Conservation (phyloP, 2,888 invertebrate genomes). For the Tiliacea citrago region DNA sequence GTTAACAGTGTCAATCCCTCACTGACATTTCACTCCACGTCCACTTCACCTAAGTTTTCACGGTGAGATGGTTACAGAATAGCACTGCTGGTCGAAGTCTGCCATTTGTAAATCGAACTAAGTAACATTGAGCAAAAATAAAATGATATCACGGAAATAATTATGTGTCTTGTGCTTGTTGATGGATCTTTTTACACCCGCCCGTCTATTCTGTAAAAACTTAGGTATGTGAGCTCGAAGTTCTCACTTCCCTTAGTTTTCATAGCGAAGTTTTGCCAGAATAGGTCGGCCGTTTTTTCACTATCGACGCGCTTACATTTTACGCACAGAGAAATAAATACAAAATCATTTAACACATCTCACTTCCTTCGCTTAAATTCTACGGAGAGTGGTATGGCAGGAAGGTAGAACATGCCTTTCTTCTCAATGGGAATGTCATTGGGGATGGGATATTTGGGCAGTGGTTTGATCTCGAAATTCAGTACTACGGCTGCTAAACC, state of each 20-base stretch:
- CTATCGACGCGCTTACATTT: neutral
- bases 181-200: neutral
- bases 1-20: too few relatives aligned
- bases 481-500: slow-evolving; percentile 60
- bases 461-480: slow-evolving; percentile 60
- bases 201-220: neutral
- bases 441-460: slow-evolving; percentile 55
- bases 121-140: neutral
- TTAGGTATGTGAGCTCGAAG: neutral
- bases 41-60: too few relatives aligned
- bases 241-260: neutral
- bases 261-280: neutral
- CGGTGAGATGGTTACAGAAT: too few relatives aligned
- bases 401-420: slow-evolving; percentile 62
- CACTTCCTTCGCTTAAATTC: slow-evolving; percentile 54
- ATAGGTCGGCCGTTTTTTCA: neutral
- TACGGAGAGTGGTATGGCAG: slow-evolving; percentile 58
- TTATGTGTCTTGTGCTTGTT: neutral
- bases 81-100: neutral
- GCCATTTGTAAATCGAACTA: neutral
- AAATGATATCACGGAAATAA: neutral
- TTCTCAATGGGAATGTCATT: slow-evolving; percentile 59
- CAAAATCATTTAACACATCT: neutral
- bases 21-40: too few relatives aligned
- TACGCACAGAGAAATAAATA: neutral